A percentile compares a stretch with the other conserved stretches of the same genome.
phyloP scores from a whole-genome alignment of 2,113 vertebrate species.

The Origma solitaria region DNA sequence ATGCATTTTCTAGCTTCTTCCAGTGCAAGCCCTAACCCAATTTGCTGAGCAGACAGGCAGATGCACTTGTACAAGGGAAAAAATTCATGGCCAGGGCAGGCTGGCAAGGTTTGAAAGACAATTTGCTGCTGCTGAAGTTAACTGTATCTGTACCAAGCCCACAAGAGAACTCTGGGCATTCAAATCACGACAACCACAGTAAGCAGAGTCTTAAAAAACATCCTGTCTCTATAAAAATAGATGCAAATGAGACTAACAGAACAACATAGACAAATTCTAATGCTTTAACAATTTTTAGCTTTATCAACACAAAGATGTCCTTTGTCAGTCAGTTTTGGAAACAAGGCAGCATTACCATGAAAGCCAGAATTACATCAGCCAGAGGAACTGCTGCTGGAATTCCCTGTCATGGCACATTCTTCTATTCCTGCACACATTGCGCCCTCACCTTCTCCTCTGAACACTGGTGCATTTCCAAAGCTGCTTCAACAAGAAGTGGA shows the following conservation, averaged over 20 bases:
- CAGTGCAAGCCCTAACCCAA: neutral
- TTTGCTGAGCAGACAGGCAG: neutral
- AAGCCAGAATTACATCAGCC: neutral
- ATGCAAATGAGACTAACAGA: neutral
- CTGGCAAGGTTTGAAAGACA: neutral
- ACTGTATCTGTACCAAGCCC: neutral
- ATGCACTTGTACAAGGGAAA: neutral
- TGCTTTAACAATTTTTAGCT: neutral
- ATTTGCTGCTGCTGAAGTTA: neutral
- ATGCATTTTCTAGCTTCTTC: neutral
- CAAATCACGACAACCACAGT: neutral
- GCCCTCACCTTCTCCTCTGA: slow-evolving; percentile 92
- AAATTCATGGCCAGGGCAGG: neutral
- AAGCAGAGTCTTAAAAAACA: neutral
- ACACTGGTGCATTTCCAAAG: slow-evolving; percentile 93
- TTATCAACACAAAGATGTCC: neutral
- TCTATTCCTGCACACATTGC: neutral
- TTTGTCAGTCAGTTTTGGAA: neutral
- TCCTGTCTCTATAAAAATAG: neutral
- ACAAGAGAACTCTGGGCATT: neutral
- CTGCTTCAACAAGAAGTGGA: slow-evolving; percentile 89
- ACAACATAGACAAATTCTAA: neutral
- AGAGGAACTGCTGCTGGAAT: neutral
- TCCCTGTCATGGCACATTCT: neutral
- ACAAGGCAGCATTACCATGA: neutral